Conservation (phyloP, 2,888 invertebrate genomes). For the Salticus scenicus region DNA sequence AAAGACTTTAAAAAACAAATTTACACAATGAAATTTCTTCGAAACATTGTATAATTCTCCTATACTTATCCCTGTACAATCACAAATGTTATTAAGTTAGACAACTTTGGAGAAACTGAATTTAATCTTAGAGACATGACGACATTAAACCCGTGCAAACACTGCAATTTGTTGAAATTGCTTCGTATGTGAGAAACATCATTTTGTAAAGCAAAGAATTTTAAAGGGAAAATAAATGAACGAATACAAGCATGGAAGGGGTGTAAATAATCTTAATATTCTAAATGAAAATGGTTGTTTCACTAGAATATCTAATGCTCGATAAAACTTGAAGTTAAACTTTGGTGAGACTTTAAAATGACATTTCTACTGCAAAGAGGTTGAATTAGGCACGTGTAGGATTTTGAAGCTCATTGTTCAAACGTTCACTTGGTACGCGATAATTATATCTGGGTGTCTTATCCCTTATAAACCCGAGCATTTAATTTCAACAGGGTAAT, state of each 20-base stretch:
- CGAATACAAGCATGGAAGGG: conserved; percentile 14
- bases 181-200: conserved; percentile 1
- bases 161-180: conserved; percentile 32
- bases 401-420: conserved; percentile 48
- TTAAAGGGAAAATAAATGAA: conserved; percentile 56
- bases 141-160: conserved; percentile 10
- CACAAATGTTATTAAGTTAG: conserved; percentile 27
- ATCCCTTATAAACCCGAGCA: conserved; percentile 65
- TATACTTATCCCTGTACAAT: neutral
- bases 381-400: conserved; percentile 21
- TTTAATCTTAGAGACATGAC: conserved; percentile 24
- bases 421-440: conserved; percentile 33
- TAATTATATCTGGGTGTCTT: conserved; percentile 64
- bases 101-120: conserved; percentile 21
- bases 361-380: conserved; percentile 31
- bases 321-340: conserved; percentile 46
- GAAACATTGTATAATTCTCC: neutral
- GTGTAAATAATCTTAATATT: conserved; percentile 66
- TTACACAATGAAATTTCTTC: neutral
- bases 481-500: conserved; percentile 65
- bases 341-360: conserved; percentile 37
- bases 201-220: conserved; percentile 37
- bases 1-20: neutral
- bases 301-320: conserved; percentile 66
- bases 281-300: conserved; percentile 51